These are phyloP conservation scores for Pseudomyrmex gracilis DNA, from an alignment of 1,140 invertebrate genomes.

Conservation along the genomic window DNA sequence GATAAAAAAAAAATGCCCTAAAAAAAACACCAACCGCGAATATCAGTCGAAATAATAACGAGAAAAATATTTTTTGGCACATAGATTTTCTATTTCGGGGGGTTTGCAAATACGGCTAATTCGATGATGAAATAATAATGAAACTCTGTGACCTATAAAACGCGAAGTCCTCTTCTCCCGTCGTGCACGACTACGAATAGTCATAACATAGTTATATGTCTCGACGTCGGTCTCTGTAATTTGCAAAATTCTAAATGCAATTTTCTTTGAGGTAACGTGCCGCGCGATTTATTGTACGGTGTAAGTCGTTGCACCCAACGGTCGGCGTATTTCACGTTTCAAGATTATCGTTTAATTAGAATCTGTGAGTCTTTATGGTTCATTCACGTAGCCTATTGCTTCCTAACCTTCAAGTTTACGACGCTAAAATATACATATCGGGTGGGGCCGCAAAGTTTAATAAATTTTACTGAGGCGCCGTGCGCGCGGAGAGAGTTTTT, in stretches of 20 bases:
- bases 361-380: constrained; percentile 44
- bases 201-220: constrained; percentile 40
- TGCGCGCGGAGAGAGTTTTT: background rate
- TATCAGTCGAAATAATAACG: constrained; percentile 7
- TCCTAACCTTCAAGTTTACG: background rate
- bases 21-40: too few relatives aligned
- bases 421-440: background rate
- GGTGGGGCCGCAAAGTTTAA: background rate
- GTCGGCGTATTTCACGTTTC: constrained; percentile 36
- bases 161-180: too few relatives aligned
- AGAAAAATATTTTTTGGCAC: background rate
- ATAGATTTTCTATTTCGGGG: background rate
- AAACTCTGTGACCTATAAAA: constrained; percentile 1
- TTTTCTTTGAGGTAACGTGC: constrained; percentile 44
- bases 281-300: constrained; percentile 39
- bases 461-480: background rate
- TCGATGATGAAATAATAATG: constrained; percentile 50
- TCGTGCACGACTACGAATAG: background rate
- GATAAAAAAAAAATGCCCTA: too few relatives aligned
- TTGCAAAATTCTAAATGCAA: constrained; percentile 52
- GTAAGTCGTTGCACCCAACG: constrained; percentile 25
- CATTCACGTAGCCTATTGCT: constrained; percentile 29
- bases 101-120: constrained; percentile 8
- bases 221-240: constrained; percentile 15
- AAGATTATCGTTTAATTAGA: constrained; percentile 55